These are phyloP conservation scores for Odontocolon sp. DNA, from an alignment of 2,888 invertebrate species.

Conservation along the genomic window DNA sequence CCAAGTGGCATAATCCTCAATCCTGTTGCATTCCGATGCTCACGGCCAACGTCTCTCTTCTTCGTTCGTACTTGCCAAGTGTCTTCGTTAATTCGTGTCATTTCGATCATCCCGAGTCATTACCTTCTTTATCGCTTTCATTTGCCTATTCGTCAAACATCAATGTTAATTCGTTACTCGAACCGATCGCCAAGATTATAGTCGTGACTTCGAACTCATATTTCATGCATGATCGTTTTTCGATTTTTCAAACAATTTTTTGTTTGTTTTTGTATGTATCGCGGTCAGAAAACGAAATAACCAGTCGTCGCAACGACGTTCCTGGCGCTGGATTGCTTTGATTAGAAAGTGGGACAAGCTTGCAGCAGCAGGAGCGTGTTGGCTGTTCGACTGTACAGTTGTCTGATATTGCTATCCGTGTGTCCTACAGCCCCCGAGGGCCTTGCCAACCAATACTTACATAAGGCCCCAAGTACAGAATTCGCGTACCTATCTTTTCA, in stretches of 20 bases:
- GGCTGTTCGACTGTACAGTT: conserved; percentile 17
- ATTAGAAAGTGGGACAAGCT: conserved; percentile 78
- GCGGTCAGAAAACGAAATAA: not conserved
- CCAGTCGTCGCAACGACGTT: conserved; percentile 46
- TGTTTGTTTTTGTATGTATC: no score
- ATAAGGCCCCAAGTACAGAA: conserved; percentile 58
- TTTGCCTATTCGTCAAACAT: not conserved
- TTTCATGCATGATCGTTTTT: not conserved
- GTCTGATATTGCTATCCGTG: not conserved
- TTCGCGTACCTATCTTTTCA: conserved; percentile 17
- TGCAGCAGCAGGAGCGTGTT: conserved; percentile 67
- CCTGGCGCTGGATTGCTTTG: conserved; percentile 69
- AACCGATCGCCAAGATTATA: not conserved
- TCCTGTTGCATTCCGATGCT: conserved; percentile 20
- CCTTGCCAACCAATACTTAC: conserved; percentile 70
- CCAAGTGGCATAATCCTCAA: conserved; percentile 52
- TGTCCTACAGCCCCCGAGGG: conserved; percentile 62
- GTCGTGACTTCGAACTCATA: no score
- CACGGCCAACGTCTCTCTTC: conserved; percentile 11
- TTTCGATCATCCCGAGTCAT: conserved; percentile 19
- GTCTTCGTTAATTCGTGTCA: conserved; percentile 33
- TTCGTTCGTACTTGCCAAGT: not conserved
- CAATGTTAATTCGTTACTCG: no score
- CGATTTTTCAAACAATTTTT: not conserved
- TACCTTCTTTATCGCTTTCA: not conserved